Evolutionary conservation across 2,113 vertebrate genomes (phyloP).

Genomic region (Rhinolophus ferrumequinum): DNA sequence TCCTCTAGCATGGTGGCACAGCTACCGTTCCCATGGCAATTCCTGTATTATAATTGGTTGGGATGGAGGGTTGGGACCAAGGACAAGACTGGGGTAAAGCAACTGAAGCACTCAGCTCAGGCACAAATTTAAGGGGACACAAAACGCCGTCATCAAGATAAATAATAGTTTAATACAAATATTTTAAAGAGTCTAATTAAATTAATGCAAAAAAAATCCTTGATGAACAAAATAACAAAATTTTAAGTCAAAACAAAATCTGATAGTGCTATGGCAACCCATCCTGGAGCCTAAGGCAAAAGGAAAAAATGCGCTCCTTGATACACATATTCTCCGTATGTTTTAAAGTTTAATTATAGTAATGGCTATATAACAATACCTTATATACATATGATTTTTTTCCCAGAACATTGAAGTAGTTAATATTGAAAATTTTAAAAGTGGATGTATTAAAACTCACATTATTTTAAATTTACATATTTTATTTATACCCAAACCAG

Average conservation of each 20-base stretch:
- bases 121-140: not conserved
- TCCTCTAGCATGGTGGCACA: not conserved
- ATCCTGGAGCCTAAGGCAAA: not conserved
- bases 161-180: not conserved
- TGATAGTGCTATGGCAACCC: not conserved
- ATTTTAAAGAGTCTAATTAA: not conserved
- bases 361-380: not conserved
- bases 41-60: not conserved
- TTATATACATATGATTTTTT: not conserved
- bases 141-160: not conserved
- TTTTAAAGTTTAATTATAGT: not conserved
- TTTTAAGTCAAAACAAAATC: not conserved
- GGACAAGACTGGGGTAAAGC: not conserved
- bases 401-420: not conserved
- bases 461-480: conserved; percentile 10
- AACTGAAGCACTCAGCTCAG: not conserved
- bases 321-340: not conserved
- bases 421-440: not conserved
- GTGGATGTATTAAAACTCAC: not conserved
- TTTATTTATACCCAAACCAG: not conserved
- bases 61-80: not conserved
- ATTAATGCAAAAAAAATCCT: not conserved
- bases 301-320: not conserved
- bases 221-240: not conserved
- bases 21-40: not conserved